Conservation (phyloP, 1,140 invertebrate species). For the Leptinotarsa lineolata region DNA sequence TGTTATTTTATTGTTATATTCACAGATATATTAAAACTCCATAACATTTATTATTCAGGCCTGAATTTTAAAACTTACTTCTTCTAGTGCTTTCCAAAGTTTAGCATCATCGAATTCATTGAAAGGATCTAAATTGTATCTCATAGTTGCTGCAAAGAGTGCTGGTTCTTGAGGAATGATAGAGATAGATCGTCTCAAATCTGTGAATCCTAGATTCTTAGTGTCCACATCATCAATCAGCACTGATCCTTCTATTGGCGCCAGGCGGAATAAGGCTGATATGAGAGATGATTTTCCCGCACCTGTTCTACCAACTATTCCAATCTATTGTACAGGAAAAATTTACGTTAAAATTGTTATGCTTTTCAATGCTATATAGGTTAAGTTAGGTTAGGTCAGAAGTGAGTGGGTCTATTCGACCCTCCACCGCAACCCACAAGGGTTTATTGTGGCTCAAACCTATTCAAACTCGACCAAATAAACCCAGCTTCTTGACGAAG, state of each 20-base stretch:
- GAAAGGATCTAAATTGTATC: constrained; percentile 66
- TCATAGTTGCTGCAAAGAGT: constrained; percentile 67
- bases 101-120: constrained; percentile 63
- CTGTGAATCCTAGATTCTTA: constrained; percentile 57
- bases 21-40: background rate
- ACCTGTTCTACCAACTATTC: constrained; percentile 67
- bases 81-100: constrained; percentile 59
- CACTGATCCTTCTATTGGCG: constrained; percentile 69
- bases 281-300: constrained; percentile 73
- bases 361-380: no score
- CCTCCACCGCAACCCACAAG: no score
- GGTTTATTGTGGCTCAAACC: no score
- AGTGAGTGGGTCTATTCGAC: no score
- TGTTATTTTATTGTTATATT: background rate
- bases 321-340: constrained; percentile 55
- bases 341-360: no score
- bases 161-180: constrained; percentile 77
- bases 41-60: background rate
- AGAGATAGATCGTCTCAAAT: constrained; percentile 66
- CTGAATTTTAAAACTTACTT: constrained; percentile 50
- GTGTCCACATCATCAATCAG: constrained; percentile 63
- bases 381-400: no score
- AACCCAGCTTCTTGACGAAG: no score
- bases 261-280: constrained; percentile 71
- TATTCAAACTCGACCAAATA: no score